Evolutionary conservation across 1,140 invertebrate species (phyloP), one percentile per base, ranked within the genome.

Genomic region (Latrodectus geometricus): DNA sequence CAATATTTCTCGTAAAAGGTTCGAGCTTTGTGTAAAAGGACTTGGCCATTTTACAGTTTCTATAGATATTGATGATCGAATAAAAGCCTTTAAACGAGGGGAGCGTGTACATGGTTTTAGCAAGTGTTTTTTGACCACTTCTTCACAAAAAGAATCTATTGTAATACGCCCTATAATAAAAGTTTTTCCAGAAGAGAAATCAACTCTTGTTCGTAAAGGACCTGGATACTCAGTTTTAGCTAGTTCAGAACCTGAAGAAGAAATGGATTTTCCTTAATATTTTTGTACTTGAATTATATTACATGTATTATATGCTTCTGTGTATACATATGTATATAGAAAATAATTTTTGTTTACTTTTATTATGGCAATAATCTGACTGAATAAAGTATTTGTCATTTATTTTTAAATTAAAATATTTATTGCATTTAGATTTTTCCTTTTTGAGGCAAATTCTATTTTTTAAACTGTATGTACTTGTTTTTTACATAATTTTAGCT

Each of bases 141-240:
- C 21, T 5, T n/a, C 23, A 74, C 23, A 15, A 11, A 75, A 68
- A 76, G 15, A 73, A 65, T 8, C 15, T 73, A 9, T 48, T 12
- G n/a, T 21, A 17, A n/a, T 17, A 35, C 48, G n/a, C 9, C n/a
- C 9, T 35, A 0, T 61, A 48, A 20, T 20, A 65, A 20, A 61
- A 54, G 23, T 14, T 70, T 17, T 20, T 11, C 75, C 78, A 54
- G 56, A 3, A 8, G 12, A 35, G 9, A 20, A 49, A 21, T 9
- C 17, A 21, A 35, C 61, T 21, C 66, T 72, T n/a, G 12, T 79
- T 72, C 85, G 85, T 9, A 87, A 87, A 80, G 85, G 85, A 52
- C 85, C 85, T 9, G 85, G 85, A 11, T 79, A 80, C 74, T 87
- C 85, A 8, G 54, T 87, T 21, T 61, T 87, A 69, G 54, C 73